Evolutionary conservation across 1,140 invertebrate genomes (phyloP), one percentile per base, ranked within the genome.

Genomic region (Asobara japonica): DNA sequence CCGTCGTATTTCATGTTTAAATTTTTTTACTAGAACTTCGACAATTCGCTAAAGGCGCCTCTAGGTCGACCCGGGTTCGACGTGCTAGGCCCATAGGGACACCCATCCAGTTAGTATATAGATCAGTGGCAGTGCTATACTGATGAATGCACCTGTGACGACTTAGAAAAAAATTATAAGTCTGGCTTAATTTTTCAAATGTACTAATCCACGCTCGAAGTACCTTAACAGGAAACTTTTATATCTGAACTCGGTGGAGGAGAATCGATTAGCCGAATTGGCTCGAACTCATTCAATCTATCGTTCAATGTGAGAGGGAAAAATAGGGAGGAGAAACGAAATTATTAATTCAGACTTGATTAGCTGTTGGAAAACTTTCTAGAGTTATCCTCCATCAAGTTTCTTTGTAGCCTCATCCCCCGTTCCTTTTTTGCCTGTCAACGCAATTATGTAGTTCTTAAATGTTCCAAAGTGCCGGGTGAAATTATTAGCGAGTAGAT

Each of bases 341-440:
- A 45, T 66, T 38, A 66, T 66, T 66, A 66, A 41, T 66, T 66
- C 36, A 66, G 31, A 66, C 64, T 66, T 18, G 64, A 66, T 66
- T 66, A 66, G 31, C 16, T 16, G 6, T 13, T 27, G 22, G 51
- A 56, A 56, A 56, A 56, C 20, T 56, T 56, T 56, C 22, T 7
- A 56, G 51, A 25, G 51, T 56, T 56, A 56, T 27, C n/a, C 29
- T 1, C 16, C 16, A 3, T 33, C 29, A 31, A 65, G 18, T 65
- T 31, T 65, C 27, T 65, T 16, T 64, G 22, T 16, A 64, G 22
- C 13, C 29, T 18, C 8, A 64, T 64, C 41, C 5, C 62, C 6
- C 5, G 13, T 38, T n/a, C n/a, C 16, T 56, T 56, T 22, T 56
- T 56, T 27, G 2, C 51, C 11, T 45, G 51, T 56, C 51, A 56